Evolutionary conservation across 2,113 vertebrate genomes (phyloP), one percentile per base, ranked within the genome.

Genomic region (Paraplagusia blochii): DNA sequence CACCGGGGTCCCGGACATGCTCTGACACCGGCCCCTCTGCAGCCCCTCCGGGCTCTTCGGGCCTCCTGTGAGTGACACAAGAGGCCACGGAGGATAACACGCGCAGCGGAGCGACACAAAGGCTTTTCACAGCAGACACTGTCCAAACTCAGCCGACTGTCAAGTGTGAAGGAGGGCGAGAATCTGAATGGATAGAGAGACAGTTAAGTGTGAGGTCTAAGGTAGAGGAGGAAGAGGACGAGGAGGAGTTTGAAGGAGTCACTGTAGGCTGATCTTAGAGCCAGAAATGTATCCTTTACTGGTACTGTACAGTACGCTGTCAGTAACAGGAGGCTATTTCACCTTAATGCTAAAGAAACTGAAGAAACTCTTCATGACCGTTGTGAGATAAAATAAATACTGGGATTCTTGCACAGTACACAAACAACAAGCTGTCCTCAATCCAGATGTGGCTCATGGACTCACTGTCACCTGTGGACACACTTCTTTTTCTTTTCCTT

Each of bases 21-120:
- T 11, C 8, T 10, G 43, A 15, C 33, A 9, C 34, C 7, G 40
- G 42, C 35, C 36, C 16, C 48, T 18, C 46, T 4, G 1, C 38
- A 13, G 66, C 44, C 68, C 56, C 53, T 51, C 51, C 8, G 45
- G 67, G 65, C 63, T 60, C 76, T 75, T 64, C 58, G n/a, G 35
- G 62, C 60, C 54, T 72, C 75, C 51, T 66, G 53, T 85, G 86
- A 87, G 63, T 84, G 86, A 86, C 81, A 79, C 71, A 63, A 76
- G 82, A 77, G 82, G 72, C 75, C 70, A 65, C 57, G 43, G 58
- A 69, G 76, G 84, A 84, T 76, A 88, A 89, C 80, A 85, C 18
- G 80, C 74, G 56, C 85, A 83, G 76, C 70, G 43, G 59, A 58
- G 46, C 49, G 1, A 67, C 64, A 89, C 86, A 89, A 88, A 83